These are phyloP conservation scores for Odocoileus virginianus DNA, from an alignment of 2,113 vertebrate species.

Conservation along the genomic window DNA sequence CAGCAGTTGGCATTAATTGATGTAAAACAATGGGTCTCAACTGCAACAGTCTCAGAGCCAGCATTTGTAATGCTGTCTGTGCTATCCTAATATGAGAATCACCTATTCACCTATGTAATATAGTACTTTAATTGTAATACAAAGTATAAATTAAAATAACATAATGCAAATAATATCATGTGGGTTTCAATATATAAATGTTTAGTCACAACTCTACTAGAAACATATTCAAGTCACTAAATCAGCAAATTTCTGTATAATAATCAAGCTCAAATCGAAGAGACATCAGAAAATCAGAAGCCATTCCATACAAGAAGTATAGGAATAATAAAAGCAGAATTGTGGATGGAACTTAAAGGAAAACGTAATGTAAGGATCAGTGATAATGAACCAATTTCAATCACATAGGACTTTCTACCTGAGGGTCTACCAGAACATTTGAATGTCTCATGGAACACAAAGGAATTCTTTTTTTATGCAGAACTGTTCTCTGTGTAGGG, in stretches of 20 bases:
- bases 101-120: background rate
- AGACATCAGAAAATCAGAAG: background rate
- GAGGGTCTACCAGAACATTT: background rate
- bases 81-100: background rate
- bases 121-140: background rate
- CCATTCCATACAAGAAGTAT: background rate
- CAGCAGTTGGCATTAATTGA: background rate
- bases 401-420: background rate
- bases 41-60: background rate
- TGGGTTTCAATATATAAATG: background rate
- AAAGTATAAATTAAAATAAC: background rate
- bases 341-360: background rate
- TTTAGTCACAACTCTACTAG: background rate
- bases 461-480: background rate
- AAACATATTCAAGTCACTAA: background rate
- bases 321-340: background rate
- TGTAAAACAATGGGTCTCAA: background rate
- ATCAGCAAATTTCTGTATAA: background rate
- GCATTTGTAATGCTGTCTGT: background rate
- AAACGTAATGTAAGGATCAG: background rate
- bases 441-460: background rate
- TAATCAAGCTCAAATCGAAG: background rate
- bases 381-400: background rate
- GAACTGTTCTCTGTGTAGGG: background rate
- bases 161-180: background rate